phyloP scores from a whole-genome alignment of 1,140 invertebrate genomes.

The Drosophila ananassae region DNA sequence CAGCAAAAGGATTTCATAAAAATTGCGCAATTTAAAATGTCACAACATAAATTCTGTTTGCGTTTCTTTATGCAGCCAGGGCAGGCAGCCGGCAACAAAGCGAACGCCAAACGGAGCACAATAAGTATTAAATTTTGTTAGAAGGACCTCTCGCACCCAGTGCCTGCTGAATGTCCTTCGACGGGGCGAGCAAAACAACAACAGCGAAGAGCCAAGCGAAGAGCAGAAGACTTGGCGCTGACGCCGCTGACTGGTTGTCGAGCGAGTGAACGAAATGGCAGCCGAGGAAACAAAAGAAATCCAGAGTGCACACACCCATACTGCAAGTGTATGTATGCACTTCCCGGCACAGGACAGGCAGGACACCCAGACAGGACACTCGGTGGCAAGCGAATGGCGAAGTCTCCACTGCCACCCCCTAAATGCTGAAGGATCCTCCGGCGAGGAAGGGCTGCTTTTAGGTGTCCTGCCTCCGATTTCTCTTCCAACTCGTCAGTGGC shows the following conservation, averaged over 20 bases:
- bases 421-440: constrained; percentile 32
- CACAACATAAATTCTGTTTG: constrained; percentile 84
- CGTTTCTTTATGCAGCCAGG: constrained; percentile 75
- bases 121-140: constrained; percentile 82
- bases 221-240: constrained; percentile 49
- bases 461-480: constrained; percentile 26
- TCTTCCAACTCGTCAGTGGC: constrained; percentile 61
- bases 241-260: constrained; percentile 79
- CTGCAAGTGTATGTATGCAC: constrained; percentile 5
- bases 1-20: constrained; percentile 83
- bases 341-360: constrained; percentile 13
- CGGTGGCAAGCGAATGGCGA: constrained; percentile 43
- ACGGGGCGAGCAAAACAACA: constrained; percentile 53
- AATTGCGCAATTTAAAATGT: constrained; percentile 84
- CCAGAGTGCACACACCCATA: constrained; percentile 73
- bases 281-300: constrained; percentile 67
- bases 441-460: constrained; percentile 52
- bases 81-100: constrained; percentile 25
- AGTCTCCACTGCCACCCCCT: neutral
- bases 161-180: constrained; percentile 67
- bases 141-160: constrained; percentile 57
- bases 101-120: constrained; percentile 59
- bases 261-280: constrained; percentile 69
- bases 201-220: constrained; percentile 18
- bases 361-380: constrained; percentile 50